Percentiles rank a stretch among this genome's conserved stretches.
Conservation (phyloP, 2,888 invertebrate species). For the Ceriagrion tenellum region DNA sequence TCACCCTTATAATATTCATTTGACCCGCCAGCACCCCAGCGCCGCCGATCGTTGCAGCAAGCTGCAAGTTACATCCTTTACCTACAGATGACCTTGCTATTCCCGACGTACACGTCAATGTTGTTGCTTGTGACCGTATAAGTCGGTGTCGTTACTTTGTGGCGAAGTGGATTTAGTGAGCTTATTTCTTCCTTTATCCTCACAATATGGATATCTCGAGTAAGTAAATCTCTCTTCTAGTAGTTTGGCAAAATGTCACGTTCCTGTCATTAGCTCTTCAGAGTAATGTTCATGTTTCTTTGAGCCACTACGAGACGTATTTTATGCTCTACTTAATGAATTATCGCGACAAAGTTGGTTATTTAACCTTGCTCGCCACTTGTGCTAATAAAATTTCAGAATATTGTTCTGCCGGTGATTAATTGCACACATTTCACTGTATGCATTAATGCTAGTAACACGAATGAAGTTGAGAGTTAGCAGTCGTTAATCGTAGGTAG, state of each 20-base stretch:
- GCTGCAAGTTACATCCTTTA: conserved; percentile 38
- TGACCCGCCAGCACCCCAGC: background rate
- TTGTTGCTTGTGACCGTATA: background rate
- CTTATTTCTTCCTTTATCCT: background rate
- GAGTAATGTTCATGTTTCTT: background rate
- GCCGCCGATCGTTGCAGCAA: background rate
- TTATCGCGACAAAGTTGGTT: too few relatives aligned
- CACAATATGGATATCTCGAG: conserved; percentile 26
- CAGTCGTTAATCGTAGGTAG: too few relatives aligned
- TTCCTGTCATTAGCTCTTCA: background rate
- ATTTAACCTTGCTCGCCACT: too few relatives aligned
- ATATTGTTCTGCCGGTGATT: too few relatives aligned
- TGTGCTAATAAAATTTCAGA: too few relatives aligned
- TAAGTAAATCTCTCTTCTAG: background rate
- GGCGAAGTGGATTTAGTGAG: background rate
- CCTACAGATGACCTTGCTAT: conserved; percentile 23
- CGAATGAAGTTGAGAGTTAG: too few relatives aligned
- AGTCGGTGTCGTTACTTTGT: conserved; percentile 27
- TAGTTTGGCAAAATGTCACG: background rate
- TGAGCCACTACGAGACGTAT: background rate
- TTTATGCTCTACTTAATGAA: background rate
- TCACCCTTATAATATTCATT: background rate
- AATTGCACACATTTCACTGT: too few relatives aligned
- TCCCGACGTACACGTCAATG: conserved; percentile 54
- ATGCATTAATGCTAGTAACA: too few relatives aligned